These are phyloP conservation scores for Drosophila jambulina DNA, from an alignment of 1,140 invertebrate species.

Conservation along the genomic window DNA sequence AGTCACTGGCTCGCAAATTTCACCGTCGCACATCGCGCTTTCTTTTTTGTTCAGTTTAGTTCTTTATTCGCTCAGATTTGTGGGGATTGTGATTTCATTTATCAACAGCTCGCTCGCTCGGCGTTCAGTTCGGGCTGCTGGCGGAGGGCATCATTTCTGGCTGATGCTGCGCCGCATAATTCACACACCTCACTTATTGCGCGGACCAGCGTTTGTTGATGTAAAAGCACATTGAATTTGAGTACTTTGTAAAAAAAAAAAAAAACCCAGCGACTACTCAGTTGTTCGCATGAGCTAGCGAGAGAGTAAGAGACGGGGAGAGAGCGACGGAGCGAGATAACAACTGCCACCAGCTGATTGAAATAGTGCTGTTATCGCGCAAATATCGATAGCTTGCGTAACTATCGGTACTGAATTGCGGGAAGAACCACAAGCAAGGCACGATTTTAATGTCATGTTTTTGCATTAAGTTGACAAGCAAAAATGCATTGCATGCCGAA, in stretches of 20 bases:
- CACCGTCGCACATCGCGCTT: conserved; percentile 80
- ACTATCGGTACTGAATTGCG: conserved; percentile 3
- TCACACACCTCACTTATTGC: conserved; percentile 38
- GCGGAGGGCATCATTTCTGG: conserved; percentile 24
- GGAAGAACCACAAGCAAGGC: not conserved
- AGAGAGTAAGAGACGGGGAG: not conserved
- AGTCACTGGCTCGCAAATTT: conserved; percentile 67
- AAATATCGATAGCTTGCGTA: conserved; percentile 6
- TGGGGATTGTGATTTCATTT: conserved; percentile 20
- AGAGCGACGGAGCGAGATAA: conserved; percentile 28
- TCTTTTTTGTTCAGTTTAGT: conserved; percentile 58
- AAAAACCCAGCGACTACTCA: conserved; percentile 36
- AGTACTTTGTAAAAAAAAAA: conserved; percentile 35
- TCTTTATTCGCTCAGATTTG: conserved; percentile 19
- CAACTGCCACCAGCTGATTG: conserved; percentile 21
- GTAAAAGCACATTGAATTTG: conserved; percentile 60
- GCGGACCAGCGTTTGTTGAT: conserved; percentile 42
- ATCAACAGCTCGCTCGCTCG: conserved; percentile 11
- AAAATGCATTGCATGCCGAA: not conserved
- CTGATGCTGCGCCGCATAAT: conserved; percentile 34
- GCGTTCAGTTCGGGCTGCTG: conserved; percentile 11
- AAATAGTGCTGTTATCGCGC: not conserved
- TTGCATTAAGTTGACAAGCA: not conserved
- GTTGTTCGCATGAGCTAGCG: conserved; percentile 24
- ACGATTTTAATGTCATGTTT: not conserved